Evolutionary conservation across 2,113 vertebrate genomes (phyloP).

Genomic region (Misgurnus anguillicaudatus): DNA sequence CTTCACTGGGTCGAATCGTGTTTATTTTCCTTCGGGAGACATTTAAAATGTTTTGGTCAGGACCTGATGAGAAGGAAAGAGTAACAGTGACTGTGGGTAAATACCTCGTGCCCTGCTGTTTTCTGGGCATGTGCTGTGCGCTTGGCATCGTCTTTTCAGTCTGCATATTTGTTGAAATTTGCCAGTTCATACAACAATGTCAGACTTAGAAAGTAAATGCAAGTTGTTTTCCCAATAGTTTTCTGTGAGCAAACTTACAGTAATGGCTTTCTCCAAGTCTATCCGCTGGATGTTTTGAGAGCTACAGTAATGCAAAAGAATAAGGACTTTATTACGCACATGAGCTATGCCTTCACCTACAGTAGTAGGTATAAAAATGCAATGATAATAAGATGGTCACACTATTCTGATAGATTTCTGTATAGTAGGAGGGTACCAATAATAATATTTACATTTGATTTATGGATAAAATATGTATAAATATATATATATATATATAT

Average conservation of each 20-base stretch:
- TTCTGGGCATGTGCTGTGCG: conserved; percentile 20
- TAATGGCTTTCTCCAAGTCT: not conserved
- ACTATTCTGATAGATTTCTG: too few species aligned
- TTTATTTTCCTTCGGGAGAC: conserved; percentile 78
- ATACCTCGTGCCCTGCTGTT: conserved; percentile 45
- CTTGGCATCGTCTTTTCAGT: conserved; percentile 22
- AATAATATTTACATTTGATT: too few species aligned
- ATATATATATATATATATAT: too few species aligned
- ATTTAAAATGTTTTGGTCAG: conserved; percentile 63
- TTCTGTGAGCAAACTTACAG: not conserved
- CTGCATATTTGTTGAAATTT: not conserved
- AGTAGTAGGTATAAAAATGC: too few species aligned
- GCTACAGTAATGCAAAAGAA: too few species aligned
- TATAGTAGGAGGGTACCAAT: too few species aligned
- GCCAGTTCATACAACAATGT: not conserved
- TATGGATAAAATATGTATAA: too few species aligned
- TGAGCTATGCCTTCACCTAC: too few species aligned
- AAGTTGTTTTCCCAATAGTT: not conserved
- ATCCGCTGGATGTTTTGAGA: too few species aligned
- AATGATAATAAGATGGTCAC: too few species aligned
- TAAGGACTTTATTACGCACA: too few species aligned
- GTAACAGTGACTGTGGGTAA: conserved; percentile 56
- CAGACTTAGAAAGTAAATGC: not conserved
- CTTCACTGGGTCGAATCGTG: conserved; percentile 74
- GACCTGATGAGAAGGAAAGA: conserved; percentile 54